These are phyloP conservation scores for Invenusta paracnida DNA, from an alignment of 2,888 invertebrate genomes.

Conservation along the genomic window DNA sequence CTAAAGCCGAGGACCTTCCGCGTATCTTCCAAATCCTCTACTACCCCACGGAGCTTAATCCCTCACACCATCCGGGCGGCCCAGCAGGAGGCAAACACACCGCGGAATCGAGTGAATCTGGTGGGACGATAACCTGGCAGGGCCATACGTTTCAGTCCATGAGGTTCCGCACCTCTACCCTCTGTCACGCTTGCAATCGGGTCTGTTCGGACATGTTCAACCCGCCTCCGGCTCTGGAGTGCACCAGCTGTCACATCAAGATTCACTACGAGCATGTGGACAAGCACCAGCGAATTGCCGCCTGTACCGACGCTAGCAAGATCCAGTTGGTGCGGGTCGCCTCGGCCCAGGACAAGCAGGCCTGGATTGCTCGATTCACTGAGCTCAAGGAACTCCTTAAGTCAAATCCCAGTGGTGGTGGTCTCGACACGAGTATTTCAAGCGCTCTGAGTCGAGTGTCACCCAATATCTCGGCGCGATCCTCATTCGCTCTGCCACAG, in stretches of 20 bases:
- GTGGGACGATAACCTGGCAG: slow-evolving; percentile 25
- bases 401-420: neutral
- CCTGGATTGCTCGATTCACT: slow-evolving; percentile 32
- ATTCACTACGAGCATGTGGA: slow-evolving; percentile 43
- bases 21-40: slow-evolving; percentile 41
- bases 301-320: slow-evolving; percentile 39
- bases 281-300: neutral
- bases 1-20: slow-evolving; percentile 40
- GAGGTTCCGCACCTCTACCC: slow-evolving; percentile 36
- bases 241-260: slow-evolving; percentile 37
- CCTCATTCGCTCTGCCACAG: neutral
- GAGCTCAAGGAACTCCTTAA: neutral
- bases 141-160: slow-evolving; percentile 37
- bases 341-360: neutral
- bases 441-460: neutral
- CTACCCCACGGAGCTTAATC: slow-evolving; percentile 3
- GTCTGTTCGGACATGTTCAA: slow-evolving; percentile 43
- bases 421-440: neutral
- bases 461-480: neutral
- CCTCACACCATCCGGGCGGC: neutral
- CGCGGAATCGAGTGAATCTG: neutral
- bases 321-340: slow-evolving; percentile 35
- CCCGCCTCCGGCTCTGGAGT: slow-evolving; percentile 42
- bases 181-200: slow-evolving; percentile 40
- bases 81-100: neutral